Evolutionary conservation across 2,888 invertebrate genomes (phyloP), one percentile per base, ranked within the genome.

Genomic region (Iselma pallidipennis): DNA sequence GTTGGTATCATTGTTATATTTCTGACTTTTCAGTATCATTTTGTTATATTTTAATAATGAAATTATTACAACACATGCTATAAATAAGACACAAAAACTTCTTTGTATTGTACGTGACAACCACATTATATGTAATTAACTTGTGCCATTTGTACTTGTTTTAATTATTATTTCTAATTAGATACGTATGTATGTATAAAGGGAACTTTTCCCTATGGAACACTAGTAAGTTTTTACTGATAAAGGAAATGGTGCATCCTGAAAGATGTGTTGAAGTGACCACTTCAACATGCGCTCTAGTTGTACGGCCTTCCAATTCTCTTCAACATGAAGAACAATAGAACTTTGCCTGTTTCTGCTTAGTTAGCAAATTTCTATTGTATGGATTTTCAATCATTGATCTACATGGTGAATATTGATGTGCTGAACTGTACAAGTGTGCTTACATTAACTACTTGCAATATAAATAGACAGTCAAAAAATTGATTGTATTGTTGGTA

Each of bases 251-350:
- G 64, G 60, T 61, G 66, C 69, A 71, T 66, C 68, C 67, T 66
- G 65, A 71, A 67, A 70, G 62, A 62, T 66, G 68, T 70, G 67
- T 9, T 23, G 23, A 73, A 73, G 69, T 59, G 64, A 65, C 65
- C 67, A 65, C 76, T 77, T 75, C 72, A 76, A 67, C 69, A 62
- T 71, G 76, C 76, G 77, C 77, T 69, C 68, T 66, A 70, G 67
- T 71, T 68, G 71, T 70, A 66, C 64, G 67, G 70, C 65, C 65
- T 67, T 61, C 71, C n/a, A n/a, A n/a, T n/a, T n/a, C n/a, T n/a
- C n/a, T n/a, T n/a, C n/a, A n/a, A n/a, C n/a, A n/a, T n/a, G n/a
- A n/a, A n/a, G n/a, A n/a, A n/a, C n/a, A n/a, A n/a, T n/a, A n/a
- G n/a, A n/a, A n/a, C n/a, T n/a, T n/a, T n/a, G n/a, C n/a, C n/a